Evolutionary conservation across 2,797 vertebrate species (phyloP).

Genomic region (Holocentrus rufus): DNA sequence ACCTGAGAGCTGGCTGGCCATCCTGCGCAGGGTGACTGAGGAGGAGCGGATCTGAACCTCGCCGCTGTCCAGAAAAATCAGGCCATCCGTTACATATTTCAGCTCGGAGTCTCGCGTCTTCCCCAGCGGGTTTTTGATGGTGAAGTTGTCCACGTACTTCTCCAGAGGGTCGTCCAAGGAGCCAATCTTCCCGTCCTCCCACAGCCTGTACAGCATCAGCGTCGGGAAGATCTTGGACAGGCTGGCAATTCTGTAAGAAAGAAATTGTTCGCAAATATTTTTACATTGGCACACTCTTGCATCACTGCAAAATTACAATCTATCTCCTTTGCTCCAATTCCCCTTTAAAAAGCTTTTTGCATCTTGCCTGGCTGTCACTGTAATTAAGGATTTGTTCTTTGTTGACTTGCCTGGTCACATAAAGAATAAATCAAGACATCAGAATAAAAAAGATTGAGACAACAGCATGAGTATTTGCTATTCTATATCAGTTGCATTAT

Average conservation of each 20-base stretch:
- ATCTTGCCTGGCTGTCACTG: too few species aligned
- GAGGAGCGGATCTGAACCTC: constrained; percentile 85
- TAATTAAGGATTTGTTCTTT: too few species aligned
- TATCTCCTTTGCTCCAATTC: neutral
- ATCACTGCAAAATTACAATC: too few species aligned
- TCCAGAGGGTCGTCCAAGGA: constrained; percentile 95
- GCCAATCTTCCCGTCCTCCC: constrained; percentile 91
- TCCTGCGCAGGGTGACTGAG: constrained; percentile 90
- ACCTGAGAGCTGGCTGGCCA: constrained; percentile 98
- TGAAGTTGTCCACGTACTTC: constrained; percentile 90
- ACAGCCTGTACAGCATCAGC: constrained; percentile 93
- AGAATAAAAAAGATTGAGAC: too few species aligned
- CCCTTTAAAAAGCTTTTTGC: too few species aligned
- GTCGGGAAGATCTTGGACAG: constrained; percentile 96
- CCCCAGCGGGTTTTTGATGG: constrained; percentile 93
- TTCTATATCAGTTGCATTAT: too few species aligned
- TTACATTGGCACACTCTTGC: neutral
- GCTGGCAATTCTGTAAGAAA: constrained; percentile 88
- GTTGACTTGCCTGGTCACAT: too few species aligned
- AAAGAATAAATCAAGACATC: too few species aligned
- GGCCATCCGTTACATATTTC: constrained; percentile 82
- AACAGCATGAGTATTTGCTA: too few species aligned
- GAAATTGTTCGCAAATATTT: neutral
- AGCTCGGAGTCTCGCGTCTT: constrained; percentile 80
- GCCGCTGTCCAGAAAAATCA: constrained; percentile 87